Evolutionary conservation across 2,888 invertebrate genomes (phyloP), one percentile per base, ranked within the genome.

Genomic region (Ochropleura plecta): DNA sequence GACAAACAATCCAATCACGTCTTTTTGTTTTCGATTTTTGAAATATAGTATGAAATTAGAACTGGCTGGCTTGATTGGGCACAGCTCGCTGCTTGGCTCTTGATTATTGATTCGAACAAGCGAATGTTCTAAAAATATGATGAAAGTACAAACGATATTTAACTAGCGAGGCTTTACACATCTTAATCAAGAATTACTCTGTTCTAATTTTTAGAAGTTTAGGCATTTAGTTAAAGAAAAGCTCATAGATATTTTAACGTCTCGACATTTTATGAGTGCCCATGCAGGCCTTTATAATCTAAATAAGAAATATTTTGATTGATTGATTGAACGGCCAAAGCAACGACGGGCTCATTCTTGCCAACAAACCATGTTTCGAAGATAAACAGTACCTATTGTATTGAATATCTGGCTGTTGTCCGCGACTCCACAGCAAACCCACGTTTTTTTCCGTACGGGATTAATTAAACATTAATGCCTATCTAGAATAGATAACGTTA

Each of bases 1-100:
- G 97, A 83, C 4, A 0, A 75, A 60, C 18, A 20, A 60, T 53
- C 6, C 3, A 12, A 20, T 57, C 51, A 64, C 2, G n/a, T 18
- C 7, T 40, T 63, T 8, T 49, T 40, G 4, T 9, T 30, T 57
- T 16, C 14, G 44, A 12, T n/a, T 44, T 60, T 18, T 16, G 59
- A 40, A 16, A 40, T 40, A 3, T 9, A 40, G 4, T 9, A 42
- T 44, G n/a, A n/a, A 44, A 12, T 18, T 12, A 44, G 7, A 0
- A 44, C 30, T 40, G 30, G 8, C 30, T 57, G 14, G 30, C 16
- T 40, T 30, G 57, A 30, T 8, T 30, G 57, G 30, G 7, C 7
- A 30, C 57, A 14, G 30, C 55, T 55, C 30, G 14, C 20, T 3
- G 3, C 14, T 12, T 14, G 6, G 6, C 14, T 30, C 12, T 30